A percentile compares a stretch with the other conserved stretches of the same genome.
phyloP scores from a whole-genome alignment of 2,797 vertebrate species.

The Setipinna tenuifilis region DNA sequence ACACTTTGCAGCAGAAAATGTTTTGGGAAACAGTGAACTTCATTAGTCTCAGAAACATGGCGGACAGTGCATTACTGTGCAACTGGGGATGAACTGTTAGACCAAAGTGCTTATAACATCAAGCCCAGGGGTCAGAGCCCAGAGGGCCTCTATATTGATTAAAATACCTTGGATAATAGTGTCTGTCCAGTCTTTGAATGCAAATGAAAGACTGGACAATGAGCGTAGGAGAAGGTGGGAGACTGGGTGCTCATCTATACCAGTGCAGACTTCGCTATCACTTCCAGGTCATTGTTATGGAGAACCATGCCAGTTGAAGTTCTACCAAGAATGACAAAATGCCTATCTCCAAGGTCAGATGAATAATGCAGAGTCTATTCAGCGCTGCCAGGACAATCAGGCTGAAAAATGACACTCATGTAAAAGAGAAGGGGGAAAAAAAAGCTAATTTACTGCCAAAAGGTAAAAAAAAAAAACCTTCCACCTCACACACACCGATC shows the following conservation, averaged over 20 bases:
- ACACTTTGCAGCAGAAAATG: background rate
- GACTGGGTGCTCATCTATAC: background rate
- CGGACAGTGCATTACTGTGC: background rate
- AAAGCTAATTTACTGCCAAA: slow-evolving; percentile 43
- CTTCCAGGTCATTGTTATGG: slow-evolving; percentile 4
- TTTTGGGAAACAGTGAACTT: background rate
- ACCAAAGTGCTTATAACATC: background rate
- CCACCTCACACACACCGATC: slow-evolving; percentile 51
- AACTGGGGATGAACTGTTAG: background rate
- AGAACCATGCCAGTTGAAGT: background rate
- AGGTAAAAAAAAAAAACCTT: slow-evolving; percentile 61
- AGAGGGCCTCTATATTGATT: background rate
- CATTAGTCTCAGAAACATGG: too few species aligned
- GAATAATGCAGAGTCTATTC: slow-evolving; percentile 4
- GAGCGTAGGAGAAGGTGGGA: background rate
- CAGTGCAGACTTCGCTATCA: background rate
- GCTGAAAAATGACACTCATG: slow-evolving; percentile 19
- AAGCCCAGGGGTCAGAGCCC: background rate
- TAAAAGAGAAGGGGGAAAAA: background rate
- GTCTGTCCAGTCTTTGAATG: background rate
- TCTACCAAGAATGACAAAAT: slow-evolving; percentile 25
- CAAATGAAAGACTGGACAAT: background rate
- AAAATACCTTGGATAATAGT: background rate
- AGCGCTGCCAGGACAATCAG: slow-evolving; percentile 6
- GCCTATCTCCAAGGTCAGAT: slow-evolving; percentile 6